Conservation (phyloP, 2,113 vertebrate genomes). For the Apodemus speciosus region DNA sequence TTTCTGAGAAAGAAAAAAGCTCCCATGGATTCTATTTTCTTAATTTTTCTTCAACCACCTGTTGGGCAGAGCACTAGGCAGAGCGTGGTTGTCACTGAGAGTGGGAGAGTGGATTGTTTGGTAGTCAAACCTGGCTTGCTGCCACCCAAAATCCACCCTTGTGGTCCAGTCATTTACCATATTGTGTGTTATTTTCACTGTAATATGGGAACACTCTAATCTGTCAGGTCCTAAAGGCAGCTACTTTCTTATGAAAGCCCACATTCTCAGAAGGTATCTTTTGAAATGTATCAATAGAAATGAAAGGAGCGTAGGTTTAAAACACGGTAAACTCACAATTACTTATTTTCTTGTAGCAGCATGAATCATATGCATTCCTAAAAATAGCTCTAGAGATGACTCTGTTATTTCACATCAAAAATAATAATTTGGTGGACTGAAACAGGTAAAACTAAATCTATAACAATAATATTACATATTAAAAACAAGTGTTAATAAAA, state of each 20-base stretch:
- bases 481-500: not conserved
- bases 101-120: not conserved
- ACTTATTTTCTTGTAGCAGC: conserved; percentile 16
- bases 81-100: not conserved
- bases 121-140: not conserved
- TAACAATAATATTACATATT: not conserved
- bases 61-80: too few species aligned
- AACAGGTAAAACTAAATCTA: not conserved
- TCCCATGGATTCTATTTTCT: not conserved
- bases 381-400: not conserved
- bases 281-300: not conserved
- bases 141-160: not conserved
- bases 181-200: not conserved
- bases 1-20: not conserved
- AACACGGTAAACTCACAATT: not conserved
- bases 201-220: not conserved
- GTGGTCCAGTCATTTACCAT: too few species aligned
- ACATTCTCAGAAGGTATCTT: not conserved
- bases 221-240: not conserved
- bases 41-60: not conserved
- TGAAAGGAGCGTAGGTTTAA: not conserved
- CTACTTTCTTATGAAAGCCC: not conserved
- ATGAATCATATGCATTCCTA: conserved; percentile 10
- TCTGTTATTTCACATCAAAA: not conserved
- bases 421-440: conserved; percentile 11